Conservation (phyloP, 2,113 vertebrate genomes). For the Brachionichthys hirsutus region DNA sequence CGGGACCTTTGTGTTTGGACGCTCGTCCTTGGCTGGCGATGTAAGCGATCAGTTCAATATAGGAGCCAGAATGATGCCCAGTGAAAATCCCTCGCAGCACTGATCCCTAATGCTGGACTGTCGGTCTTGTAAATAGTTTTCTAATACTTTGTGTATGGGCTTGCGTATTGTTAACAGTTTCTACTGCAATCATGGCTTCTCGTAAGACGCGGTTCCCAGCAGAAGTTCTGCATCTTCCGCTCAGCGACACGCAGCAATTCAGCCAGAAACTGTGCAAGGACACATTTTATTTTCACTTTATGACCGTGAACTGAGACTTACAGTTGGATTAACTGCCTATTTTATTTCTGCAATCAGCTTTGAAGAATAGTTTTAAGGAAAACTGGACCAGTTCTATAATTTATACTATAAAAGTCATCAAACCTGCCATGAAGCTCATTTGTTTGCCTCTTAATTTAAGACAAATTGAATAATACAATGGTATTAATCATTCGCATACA, state of each 20-base stretch:
- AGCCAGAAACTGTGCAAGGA: slow-evolving; percentile 34
- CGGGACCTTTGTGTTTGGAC: slow-evolving; percentile 46
- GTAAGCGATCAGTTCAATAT: slow-evolving; percentile 6
- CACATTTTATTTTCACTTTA: slow-evolving; percentile 63
- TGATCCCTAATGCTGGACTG: slow-evolving; percentile 35
- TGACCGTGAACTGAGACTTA: slow-evolving; percentile 59
- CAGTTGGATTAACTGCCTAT: slow-evolving; percentile 27
- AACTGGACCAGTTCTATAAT: slow-evolving; percentile 56
- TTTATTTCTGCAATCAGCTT: slow-evolving; percentile 39
- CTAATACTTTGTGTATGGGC: slow-evolving; percentile 31
- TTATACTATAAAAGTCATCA: slow-evolving; percentile 74
- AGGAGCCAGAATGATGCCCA: slow-evolving; percentile 35
- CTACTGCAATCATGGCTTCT: slow-evolving; percentile 37
- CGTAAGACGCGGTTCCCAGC: slow-evolving; percentile 28
- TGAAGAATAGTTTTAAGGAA: slow-evolving; percentile 25
- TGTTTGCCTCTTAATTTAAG: slow-evolving; percentile 76
- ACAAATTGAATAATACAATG: slow-evolving; percentile 74
- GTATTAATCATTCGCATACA: slow-evolving; percentile 72
- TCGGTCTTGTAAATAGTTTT: slow-evolving; percentile 60
- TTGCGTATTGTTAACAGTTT: slow-evolving; percentile 37
- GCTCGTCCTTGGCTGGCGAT: slow-evolving; percentile 3
- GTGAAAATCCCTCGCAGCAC: slow-evolving; percentile 22
- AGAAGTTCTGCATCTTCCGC: slow-evolving; percentile 39
- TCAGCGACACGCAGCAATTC: slow-evolving; percentile 15
- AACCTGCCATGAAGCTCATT: slow-evolving; percentile 45